These are phyloP conservation scores for Origma solitaria DNA, from an alignment of 2,113 vertebrate genomes.

Conservation along the genomic window DNA sequence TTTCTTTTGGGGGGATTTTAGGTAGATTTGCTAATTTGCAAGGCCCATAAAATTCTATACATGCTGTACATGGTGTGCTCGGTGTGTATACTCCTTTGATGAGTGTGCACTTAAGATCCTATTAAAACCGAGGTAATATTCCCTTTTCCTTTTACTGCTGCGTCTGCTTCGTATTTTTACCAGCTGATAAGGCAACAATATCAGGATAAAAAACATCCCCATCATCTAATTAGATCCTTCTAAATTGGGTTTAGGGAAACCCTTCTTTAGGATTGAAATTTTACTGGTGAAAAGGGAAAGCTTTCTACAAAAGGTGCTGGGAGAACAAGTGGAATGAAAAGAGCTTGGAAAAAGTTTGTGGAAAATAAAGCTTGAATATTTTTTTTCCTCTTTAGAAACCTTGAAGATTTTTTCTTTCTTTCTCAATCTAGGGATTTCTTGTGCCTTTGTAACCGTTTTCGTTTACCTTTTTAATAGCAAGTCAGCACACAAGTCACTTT, in stretches of 20 bases:
- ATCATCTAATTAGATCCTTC: neutral
- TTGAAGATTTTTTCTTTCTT: neutral
- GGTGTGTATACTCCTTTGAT: too few relatives aligned
- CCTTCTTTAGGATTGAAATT: neutral
- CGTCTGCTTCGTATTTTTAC: too few relatives aligned
- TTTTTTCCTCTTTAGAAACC: neutral
- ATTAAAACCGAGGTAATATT: too few relatives aligned
- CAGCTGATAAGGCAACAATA: neutral
- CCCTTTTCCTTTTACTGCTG: too few relatives aligned
- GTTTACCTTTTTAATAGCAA: neutral
- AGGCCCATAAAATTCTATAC: too few relatives aligned
- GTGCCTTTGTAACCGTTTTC: neutral
- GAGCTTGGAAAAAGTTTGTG: neutral
- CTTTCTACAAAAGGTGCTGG: neutral
- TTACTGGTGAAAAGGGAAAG: neutral
- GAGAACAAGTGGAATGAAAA: neutral
- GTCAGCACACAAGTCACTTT: neutral
- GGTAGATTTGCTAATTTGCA: too few relatives aligned
- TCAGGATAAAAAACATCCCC: neutral
- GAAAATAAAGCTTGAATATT: neutral
- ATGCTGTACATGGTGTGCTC: too few relatives aligned
- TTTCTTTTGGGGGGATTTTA: too few relatives aligned
- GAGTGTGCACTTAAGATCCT: too few relatives aligned
- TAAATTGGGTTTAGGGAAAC: neutral
- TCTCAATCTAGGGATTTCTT: neutral